Conservation (phyloP, 1,140 invertebrate species). For the Helicoverpa armigera region DNA sequence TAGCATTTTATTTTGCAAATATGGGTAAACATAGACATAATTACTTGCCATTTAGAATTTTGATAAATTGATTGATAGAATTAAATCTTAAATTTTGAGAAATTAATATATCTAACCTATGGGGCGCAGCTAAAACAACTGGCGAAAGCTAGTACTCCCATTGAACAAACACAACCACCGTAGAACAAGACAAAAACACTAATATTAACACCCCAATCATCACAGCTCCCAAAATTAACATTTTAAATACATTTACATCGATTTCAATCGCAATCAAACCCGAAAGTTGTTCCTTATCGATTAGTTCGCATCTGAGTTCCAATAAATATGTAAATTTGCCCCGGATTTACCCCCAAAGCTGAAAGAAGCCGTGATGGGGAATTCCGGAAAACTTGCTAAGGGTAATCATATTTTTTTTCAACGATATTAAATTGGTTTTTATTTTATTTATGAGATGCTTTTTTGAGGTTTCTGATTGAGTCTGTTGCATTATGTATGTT, state of each 20-base stretch:
- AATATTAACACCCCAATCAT: slow-evolving; percentile 37
- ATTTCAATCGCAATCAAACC: slow-evolving; percentile 46
- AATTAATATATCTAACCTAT: too few relatives aligned
- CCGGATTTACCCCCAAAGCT: slow-evolving; percentile 63
- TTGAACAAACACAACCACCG: too few relatives aligned
- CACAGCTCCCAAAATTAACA: slow-evolving; percentile 42
- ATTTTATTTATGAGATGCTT: background rate
- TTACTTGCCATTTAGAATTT: too few relatives aligned
- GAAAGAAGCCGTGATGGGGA: slow-evolving; percentile 55
- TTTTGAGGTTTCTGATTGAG: background rate
- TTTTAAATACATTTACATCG: slow-evolving; percentile 50
- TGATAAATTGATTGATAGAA: too few relatives aligned
- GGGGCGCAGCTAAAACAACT: too few relatives aligned
- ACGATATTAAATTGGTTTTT: slow-evolving; percentile 44
- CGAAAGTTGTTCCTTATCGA: slow-evolving; percentile 60
- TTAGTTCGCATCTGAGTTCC: slow-evolving; percentile 66
- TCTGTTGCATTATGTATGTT: background rate
- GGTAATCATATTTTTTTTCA: slow-evolving; percentile 46
- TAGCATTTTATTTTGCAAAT: too few relatives aligned
- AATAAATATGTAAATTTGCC: slow-evolving; percentile 76
- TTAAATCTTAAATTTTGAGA: too few relatives aligned
- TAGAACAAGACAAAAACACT: slow-evolving; percentile 20
- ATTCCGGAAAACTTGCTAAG: slow-evolving; percentile 13
- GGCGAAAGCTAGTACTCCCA: too few relatives aligned
- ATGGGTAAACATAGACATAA: too few relatives aligned